Percentiles rank a stretch among this genome's conserved stretches.
Evolutionary conservation across 1,140 invertebrate species (phyloP).

Genomic region (Lycorma delicatula): DNA sequence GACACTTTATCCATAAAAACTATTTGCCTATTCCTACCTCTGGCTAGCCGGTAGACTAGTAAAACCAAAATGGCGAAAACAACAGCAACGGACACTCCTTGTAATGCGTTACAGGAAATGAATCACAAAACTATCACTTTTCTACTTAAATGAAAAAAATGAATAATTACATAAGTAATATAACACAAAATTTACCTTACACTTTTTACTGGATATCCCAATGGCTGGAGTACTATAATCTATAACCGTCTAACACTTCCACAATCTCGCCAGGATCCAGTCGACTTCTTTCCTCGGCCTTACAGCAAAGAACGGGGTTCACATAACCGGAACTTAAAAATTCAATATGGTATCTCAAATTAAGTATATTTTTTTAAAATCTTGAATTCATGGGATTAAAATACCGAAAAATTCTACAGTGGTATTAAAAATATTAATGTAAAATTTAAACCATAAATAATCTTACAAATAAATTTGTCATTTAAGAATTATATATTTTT

Average conservation of each 20-base stretch:
- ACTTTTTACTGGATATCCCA: constrained; percentile 1
- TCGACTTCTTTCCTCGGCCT: constrained; percentile 1
- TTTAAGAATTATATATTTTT: too few relatives aligned
- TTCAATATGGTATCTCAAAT: background rate
- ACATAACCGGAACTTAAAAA: constrained; percentile 1
- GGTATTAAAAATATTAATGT: too few relatives aligned
- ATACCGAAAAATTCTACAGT: too few relatives aligned
- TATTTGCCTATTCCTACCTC: too few relatives aligned
- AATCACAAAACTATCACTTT: background rate
- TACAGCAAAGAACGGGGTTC: constrained; percentile 2
- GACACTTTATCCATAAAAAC: too few relatives aligned
- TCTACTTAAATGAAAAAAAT: background rate
- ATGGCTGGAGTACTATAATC: background rate
- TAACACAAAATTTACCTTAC: background rate
- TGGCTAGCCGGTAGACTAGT: background rate
- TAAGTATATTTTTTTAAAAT: too few relatives aligned
- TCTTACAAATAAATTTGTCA: too few relatives aligned
- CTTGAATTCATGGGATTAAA: too few relatives aligned
- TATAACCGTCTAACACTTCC: background rate
- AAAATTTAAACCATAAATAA: too few relatives aligned
- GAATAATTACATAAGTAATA: background rate
- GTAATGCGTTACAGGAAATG: background rate
- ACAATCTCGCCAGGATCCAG: constrained; percentile 1
- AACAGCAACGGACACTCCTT: background rate
- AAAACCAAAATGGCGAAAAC: constrained; percentile 3